phyloP scores from a whole-genome alignment of 2,113 vertebrate species.

The Rhinopithecus roxellana region DNA sequence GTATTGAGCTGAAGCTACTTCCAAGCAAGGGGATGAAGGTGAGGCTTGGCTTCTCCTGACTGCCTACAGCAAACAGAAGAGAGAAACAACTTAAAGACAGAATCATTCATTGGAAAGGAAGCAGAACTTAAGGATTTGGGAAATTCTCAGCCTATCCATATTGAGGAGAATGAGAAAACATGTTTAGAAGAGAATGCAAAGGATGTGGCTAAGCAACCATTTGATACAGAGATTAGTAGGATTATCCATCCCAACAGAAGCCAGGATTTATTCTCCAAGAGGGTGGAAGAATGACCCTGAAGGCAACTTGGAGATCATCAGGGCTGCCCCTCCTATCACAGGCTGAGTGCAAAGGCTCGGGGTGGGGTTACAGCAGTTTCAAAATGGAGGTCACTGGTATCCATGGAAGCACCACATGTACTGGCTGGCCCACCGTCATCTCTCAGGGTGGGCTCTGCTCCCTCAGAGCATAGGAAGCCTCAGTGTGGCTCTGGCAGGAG shows the following conservation, averaged over 20 bases:
- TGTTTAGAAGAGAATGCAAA: not conserved
- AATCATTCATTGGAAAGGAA: not conserved
- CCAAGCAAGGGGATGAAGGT: not conserved
- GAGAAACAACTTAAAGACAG: not conserved
- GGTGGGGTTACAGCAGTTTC: fast-evolving
- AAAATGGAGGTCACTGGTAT: fast-evolving
- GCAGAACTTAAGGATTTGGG: not conserved
- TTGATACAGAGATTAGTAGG: too few species aligned
- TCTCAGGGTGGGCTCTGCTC: not conserved
- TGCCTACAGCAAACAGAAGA: too few species aligned
- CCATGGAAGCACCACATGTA: not conserved
- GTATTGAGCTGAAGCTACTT: not conserved
- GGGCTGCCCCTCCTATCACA: not conserved
- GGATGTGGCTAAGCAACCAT: fast-evolving
- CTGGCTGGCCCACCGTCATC: too few species aligned
- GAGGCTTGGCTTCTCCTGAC: not conserved
- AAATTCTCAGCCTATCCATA: too few species aligned
- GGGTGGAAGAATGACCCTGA: too few species aligned
- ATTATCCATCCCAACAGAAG: not conserved
- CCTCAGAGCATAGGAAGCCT: too few species aligned
- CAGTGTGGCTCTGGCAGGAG: not conserved
- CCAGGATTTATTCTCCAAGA: too few species aligned
- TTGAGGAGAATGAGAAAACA: not conserved
- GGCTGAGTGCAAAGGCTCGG: too few species aligned
- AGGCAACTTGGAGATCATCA: not conserved